Evolutionary conservation across 2,113 vertebrate genomes (phyloP).

Genomic region (Pseudorasbora parva): DNA sequence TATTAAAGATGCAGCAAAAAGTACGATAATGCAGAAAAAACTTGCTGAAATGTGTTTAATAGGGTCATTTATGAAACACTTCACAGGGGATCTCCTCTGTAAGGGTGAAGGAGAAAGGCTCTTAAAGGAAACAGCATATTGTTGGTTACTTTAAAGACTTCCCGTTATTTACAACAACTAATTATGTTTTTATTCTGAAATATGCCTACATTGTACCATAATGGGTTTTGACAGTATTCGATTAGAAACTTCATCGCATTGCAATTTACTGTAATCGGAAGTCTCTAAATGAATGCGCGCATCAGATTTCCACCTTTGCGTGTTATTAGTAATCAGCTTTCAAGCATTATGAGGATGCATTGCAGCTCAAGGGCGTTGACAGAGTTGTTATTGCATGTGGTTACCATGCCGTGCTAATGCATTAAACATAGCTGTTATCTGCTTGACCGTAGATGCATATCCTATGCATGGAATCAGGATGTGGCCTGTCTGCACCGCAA

Average conservation of each 20-base stretch:
- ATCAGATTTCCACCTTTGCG: background rate
- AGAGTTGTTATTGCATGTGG: slow-evolving; percentile 11
- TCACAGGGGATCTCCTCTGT: background rate
- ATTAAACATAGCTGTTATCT: slow-evolving; percentile 40
- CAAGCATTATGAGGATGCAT: slow-evolving; percentile 8
- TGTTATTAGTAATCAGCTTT: slow-evolving; percentile 32
- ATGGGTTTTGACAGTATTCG: background rate
- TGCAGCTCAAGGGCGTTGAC: slow-evolving; percentile 26
- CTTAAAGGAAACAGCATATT: slow-evolving; percentile 2
- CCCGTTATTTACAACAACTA: background rate
- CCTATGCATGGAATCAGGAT: slow-evolving; percentile 11
- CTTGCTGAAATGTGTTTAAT: background rate
- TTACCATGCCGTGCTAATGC: slow-evolving; percentile 21
- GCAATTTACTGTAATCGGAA: background rate
- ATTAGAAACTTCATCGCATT: background rate
- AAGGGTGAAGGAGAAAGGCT: background rate
- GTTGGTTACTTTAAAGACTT: background rate
- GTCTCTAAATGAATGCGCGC: background rate
- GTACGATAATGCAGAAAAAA: background rate
- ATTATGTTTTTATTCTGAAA: background rate
- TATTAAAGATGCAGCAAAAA: background rate
- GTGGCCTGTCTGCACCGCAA: background rate
- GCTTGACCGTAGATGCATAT: slow-evolving; percentile 33
- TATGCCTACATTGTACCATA: too few relatives aligned
- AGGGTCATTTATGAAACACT: background rate